Base-by-base conservation (phyloP, 2,113 vertebrate genomes). In the Myodes glareolus region DNA sequence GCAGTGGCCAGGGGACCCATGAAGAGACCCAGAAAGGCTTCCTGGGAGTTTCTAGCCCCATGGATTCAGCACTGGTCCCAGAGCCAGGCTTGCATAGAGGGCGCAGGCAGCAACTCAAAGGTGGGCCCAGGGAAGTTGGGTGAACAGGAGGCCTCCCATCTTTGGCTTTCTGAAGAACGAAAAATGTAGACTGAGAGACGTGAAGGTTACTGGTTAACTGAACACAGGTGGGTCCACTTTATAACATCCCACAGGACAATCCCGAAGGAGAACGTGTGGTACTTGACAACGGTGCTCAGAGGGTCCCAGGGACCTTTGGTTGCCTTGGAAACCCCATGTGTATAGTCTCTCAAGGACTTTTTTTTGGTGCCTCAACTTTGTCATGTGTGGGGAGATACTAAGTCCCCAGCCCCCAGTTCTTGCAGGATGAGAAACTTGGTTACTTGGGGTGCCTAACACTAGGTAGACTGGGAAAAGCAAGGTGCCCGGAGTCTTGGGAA, bases 161-260 rank as follows among this genome's bases (percentile, higher is more conserved):
- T 77, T 21, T 52, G 78, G 55, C 29, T 55, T 52, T 3, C 4
- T 29, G 58, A 94, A 86, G 61, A 77, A 72, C 1, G 0, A n/a
- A n/a, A n/a, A n/a, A 52, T 50, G 76, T 52, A 39, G 45, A 29
- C 11, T n/a, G 70, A 91, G 75, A 84, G 39, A 52, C 45, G 70
- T 58, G 25, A 14, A 0, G 1, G 21, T 14, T 63, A 23, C 39
- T 55, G 16, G 31, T 5, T 12, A 58, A 50, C 2, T 0, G 50
- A 70, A 27, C 42, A 7, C 13, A 61, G 67, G 55, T 1, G 3
- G 42, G 39, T 16, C 16, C 2, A 11, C 13, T 7, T 76, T 27
- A 6, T 3, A n/a, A 29, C 50, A 16, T 4, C 27, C 9, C 0
- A 1, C 3, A 36, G 25, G 6, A 19, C 4, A 4, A 21, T 5